Conservation (phyloP, 2,113 vertebrate genomes). For the Stercorarius parasiticus region DNA sequence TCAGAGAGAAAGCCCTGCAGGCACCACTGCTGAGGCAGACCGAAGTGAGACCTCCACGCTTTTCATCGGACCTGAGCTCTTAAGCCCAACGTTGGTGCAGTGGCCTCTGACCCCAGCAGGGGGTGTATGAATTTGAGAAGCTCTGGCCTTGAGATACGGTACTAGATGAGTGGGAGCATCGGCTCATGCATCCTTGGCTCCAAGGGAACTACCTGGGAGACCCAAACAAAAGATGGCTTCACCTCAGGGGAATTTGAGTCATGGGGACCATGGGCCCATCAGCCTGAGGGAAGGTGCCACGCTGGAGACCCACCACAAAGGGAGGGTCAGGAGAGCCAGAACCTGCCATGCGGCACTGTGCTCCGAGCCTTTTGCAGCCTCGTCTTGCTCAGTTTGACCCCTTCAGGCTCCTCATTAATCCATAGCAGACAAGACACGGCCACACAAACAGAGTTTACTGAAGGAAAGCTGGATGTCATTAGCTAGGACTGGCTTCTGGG, state of each 20-base stretch:
- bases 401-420: conserved; percentile 60
- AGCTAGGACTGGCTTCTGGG: conserved; percentile 44
- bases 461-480: conserved; percentile 70
- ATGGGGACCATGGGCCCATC: background rate
- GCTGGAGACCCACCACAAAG: background rate
- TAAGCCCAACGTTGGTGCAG: background rate
- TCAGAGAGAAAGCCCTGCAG: background rate
- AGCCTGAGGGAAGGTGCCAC: background rate
- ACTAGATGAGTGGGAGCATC: background rate
- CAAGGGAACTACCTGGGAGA: background rate
- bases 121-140: background rate
- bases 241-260: background rate
- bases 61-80: background rate
- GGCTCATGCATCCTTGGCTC: background rate
- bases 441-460: conserved; percentile 67
- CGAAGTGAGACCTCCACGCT: background rate
- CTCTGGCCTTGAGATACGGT: background rate
- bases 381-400: conserved; percentile 22
- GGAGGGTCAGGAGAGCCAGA: background rate
- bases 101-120: background rate
- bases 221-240: background rate
- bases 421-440: conserved; percentile 28
- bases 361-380: background rate
- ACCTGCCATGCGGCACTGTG: background rate
- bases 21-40: background rate